Base-by-base conservation (phyloP, 64 coral and sea anemone species). In the Actinia tenebrosa region DNA sequence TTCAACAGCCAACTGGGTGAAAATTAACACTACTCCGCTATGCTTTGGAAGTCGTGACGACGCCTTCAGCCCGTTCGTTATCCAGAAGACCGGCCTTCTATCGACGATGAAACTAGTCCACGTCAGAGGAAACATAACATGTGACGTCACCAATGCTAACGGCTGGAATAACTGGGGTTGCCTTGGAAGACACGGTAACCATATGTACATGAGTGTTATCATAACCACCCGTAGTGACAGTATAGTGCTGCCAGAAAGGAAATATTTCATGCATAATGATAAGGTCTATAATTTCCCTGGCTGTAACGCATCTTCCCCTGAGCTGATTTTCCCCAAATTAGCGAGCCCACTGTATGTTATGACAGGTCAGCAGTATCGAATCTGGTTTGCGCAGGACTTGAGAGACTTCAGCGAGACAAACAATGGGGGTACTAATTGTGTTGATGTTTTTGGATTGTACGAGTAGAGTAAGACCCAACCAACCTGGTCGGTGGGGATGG, bases 321-420 rank as follows among this genome's bases (percentile, higher is more conserved):
- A 89, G 54, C 27, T 89, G 22, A n/a, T 89, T 19, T 61, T 89
- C 25, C 58, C 77, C 0, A 61, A 19, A 16, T 44, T 89, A 30
- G 3, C 6, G 5, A 4, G 2, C 1, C 53, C 55, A 13, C 17
- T 59, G 7, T 11, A 44, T 1, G 78, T 89, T 15, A 16, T 18
- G 3, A 10, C 16, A 6, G 78, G 58, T 3, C 55, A 81, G 27
- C 14, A 20, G 20, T 66, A 71, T 13, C 75, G 87, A 3, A 9
- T 82, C 9, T 89, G 87, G 87, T 89, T 80, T n/a, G 87, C 56
- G 10, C 75, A 81, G 15, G 87, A 82, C 79, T 62, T 89, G 69
- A 3, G 19, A 18, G 44, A 77, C 46, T 7, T 20, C 0, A 53
- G 44, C 10, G 86, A 87, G 17, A 26, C 16, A 0, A 75, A 87